phyloP scores from a whole-genome alignment of 2,797 vertebrate genomes.

The Myripristis jacobus region DNA sequence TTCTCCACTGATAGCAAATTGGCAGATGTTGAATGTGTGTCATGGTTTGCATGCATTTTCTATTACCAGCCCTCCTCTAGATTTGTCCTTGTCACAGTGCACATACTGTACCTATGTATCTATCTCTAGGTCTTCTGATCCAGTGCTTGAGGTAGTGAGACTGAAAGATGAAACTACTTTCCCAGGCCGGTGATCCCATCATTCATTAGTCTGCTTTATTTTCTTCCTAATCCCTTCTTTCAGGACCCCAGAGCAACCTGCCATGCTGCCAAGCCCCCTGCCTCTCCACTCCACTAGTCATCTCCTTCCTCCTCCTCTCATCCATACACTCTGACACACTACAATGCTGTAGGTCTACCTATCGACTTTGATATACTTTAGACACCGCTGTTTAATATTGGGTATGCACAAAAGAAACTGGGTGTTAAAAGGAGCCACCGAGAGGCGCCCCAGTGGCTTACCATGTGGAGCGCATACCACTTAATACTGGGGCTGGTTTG shows the following conservation, averaged over 20 bases:
- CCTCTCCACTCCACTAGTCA: conserved; percentile 5
- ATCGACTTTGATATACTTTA: background rate
- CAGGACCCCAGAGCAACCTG: conserved; percentile 38
- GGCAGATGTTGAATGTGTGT: background rate
- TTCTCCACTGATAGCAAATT: conserved; percentile 7
- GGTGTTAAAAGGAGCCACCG: background rate
- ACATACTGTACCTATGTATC: background rate
- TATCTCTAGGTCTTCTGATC: background rate
- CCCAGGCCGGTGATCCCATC: conserved; percentile 50
- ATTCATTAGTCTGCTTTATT: conserved; percentile 60
- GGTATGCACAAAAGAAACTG: background rate
- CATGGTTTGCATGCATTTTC: background rate
- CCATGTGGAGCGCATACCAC: too few relatives aligned
- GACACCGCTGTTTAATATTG: background rate
- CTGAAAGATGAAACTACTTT: conserved; percentile 27
- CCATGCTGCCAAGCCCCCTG: conserved; percentile 38
- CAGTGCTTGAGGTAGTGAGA: background rate
- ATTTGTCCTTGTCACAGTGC: conserved; percentile 3
- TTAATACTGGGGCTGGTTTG: too few relatives aligned
- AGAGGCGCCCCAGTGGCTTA: too few relatives aligned
- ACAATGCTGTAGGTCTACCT: background rate
- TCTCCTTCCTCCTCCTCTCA: conserved; percentile 17
- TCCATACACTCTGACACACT: background rate
- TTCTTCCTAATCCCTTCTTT: conserved; percentile 73
- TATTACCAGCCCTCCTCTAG: background rate